Evolutionary conservation across 2,888 invertebrate genomes (phyloP), one percentile per base, ranked within the genome.

Genomic region (Papilio protenor): DNA sequence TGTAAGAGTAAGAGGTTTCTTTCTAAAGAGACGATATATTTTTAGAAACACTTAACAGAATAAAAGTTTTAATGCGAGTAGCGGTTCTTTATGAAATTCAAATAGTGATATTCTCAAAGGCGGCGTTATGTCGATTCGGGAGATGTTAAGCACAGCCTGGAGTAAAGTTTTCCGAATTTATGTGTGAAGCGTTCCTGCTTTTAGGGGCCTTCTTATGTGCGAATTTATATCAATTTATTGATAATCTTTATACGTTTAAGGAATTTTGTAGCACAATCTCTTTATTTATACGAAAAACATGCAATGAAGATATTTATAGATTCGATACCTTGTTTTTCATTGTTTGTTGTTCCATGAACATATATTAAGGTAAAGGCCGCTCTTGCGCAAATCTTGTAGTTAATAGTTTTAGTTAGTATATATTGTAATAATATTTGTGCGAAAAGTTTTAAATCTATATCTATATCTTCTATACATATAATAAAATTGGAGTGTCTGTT

Each of bases 91-190:
- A 49, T 21, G 6, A 55, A 72, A 72, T 57, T 75, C 69, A 61
- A 71, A 73, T 73, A 77, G 70, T 40, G 59, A 77, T 61, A 72
- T 27, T 11, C 71, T 61, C 75, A 45, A 12, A 75, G 75, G 75
- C 21, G 45, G 64, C 16, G 64, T 75, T 78, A 78, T 27, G 64
- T 75, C 75, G 64, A 75, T 71, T 72, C 49, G n/a, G 49, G 1
- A 23, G 33, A 71, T 55, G 57, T 55, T 75, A 75, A 78, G 64
- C 47, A 45, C 72, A 69, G 78, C 64, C 75, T 75, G 40, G 75
- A 71, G 75, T 49, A 71, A 72, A 64, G 75, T 78, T 78, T 70
- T 21, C 45, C 33, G 61, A 74, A 78, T 78, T 75, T 78, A 78
- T 72, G 40, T 11, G 64, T 45, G 52, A 21, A 61, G 16, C 61